Conservation (phyloP, 2,888 invertebrate genomes). For the Allophyes oxyacanthae region DNA sequence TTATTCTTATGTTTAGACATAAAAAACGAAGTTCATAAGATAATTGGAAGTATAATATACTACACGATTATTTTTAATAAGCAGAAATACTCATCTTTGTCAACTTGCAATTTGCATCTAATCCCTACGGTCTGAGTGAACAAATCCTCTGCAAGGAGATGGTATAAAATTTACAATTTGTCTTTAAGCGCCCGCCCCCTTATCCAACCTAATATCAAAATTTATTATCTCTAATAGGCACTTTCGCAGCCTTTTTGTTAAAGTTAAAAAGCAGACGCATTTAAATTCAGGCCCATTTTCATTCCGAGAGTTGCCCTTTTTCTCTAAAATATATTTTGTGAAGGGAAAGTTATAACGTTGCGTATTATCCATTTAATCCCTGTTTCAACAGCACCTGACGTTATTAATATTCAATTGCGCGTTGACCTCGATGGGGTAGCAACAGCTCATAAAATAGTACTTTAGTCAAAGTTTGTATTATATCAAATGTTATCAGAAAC, state of each 20-base stretch:
- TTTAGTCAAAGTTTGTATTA: constrained; percentile 27
- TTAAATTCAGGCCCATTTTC: constrained; percentile 43
- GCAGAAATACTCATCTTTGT: constrained; percentile 3
- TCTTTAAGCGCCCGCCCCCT: constrained; percentile 39
- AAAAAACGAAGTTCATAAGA: no score
- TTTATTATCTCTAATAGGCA: constrained; percentile 42
- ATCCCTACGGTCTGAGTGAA: constrained; percentile 17
- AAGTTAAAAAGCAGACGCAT: constrained; percentile 48
- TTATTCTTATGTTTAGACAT: no score
- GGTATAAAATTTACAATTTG: constrained; percentile 45
- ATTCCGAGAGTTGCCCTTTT: constrained; percentile 47
- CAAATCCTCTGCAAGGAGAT: constrained; percentile 14
- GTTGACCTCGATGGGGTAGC: constrained; percentile 42
- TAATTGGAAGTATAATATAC: no score
- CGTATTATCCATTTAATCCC: constrained; percentile 46
- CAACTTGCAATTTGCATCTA: constrained; percentile 12
- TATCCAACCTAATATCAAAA: constrained; percentile 42
- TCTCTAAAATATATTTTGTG: constrained; percentile 32
- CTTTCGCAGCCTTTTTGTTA: constrained; percentile 39
- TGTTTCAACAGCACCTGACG: constrained; percentile 36
- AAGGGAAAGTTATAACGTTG: constrained; percentile 31
- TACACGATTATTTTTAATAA: no score
- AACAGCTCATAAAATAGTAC: constrained; percentile 28
- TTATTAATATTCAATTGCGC: constrained; percentile 49
- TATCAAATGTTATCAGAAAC: constrained; percentile 33